Base-by-base conservation (phyloP, 2,797 vertebrate genomes). In the Hydrophis major region DNA sequence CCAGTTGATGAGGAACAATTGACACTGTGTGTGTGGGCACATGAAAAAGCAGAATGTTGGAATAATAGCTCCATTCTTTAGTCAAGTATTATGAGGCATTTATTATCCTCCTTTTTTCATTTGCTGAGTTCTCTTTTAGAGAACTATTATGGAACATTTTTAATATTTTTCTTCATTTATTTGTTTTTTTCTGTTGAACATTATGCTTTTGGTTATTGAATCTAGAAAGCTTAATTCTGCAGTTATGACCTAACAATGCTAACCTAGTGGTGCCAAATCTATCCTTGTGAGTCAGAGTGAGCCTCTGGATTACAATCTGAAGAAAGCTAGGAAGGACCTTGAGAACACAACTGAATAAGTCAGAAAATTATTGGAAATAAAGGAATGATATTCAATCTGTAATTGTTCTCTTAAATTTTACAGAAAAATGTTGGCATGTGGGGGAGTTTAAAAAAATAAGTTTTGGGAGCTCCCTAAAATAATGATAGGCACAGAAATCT, bases 51-150 rank as follows among this genome's bases (percentile, higher is more conserved):
- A 93, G 90, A 87, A 94, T 94, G 69, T 47, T 91, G 61, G 18
- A 56, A 42, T 93, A 92, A 78, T 60, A 16, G 37, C 94, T 93
- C 87, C 57, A 94, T 92, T 92, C 47, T 95, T 37, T 74, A 50
- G 6, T 66, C 57, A 69, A 59, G 37, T 53, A 28, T 90, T 86
- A 28, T 42, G 89, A 66, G 86, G 89, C 94, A n/a, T 88, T 95
- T 96, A 60, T 50, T 90, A 93, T 94, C 42, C 55, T 87, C 20
- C 20, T n/a, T 89, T 86, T 88, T 95, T 92, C 47, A 93, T 57
- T 8, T 86, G 91, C 92, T 94, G 92, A 92, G 74, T 93, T 55
- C 59, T 14, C 47, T 94, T 93, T 28, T 55, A 87, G 92, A 89
- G 63, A 91, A 61, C 66, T 69, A 86, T 50, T 87, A 90, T 93